Conservation (phyloP, 2,113 vertebrate species). For the Zosterops borbonicus region DNA sequence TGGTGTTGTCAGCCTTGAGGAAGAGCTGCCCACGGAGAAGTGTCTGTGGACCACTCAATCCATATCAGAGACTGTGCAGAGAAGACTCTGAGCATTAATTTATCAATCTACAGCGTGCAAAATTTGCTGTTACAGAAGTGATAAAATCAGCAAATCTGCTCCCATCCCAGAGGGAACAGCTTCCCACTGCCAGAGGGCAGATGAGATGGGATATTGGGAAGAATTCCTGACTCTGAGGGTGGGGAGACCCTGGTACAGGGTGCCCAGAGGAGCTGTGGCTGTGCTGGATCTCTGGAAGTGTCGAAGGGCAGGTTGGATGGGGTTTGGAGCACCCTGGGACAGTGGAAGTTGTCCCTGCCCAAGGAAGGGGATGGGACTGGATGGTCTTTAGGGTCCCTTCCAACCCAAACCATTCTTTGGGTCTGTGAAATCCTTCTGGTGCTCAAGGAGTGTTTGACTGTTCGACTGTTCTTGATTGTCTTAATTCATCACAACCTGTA, state of each 20-base stretch:
- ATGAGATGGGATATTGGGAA: neutral
- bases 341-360: neutral
- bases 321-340: neutral
- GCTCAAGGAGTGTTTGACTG: neutral
- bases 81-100: neutral
- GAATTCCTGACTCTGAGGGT: neutral
- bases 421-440: neutral
- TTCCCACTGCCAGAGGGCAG: neutral
- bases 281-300: neutral
- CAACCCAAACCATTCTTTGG: neutral
- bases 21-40: slow-evolving; percentile 29
- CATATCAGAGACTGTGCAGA: neutral
- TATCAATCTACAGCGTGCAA: neutral
- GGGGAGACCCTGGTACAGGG: fast-evolving
- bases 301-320: fast-evolving
- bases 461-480: neutral
- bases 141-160: neutral
- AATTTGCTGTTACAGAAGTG: fast-evolving
- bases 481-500: neutral
- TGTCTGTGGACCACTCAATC: neutral
- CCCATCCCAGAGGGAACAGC: neutral
- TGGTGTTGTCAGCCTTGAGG: neutral
- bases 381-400: neutral
- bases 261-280: neutral
- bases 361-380: neutral